Evolutionary conservation across 2,888 invertebrate genomes (phyloP).

Genomic region (Dendrolimus houi): DNA sequence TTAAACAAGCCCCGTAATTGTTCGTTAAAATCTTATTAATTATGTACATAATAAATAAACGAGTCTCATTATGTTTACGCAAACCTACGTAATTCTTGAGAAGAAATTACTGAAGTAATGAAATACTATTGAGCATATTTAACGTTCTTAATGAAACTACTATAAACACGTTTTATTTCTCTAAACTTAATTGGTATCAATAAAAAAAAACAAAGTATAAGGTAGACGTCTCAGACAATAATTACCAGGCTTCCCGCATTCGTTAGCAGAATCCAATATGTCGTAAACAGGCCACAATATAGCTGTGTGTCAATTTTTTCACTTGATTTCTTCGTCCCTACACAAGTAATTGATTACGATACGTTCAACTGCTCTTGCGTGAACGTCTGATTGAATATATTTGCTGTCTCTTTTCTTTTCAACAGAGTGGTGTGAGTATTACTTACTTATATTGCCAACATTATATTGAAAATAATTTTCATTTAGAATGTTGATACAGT

Average conservation of each 20-base stretch:
- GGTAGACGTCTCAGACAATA: not conserved
- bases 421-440: too few relatives aligned
- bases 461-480: not conserved
- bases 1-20: too few relatives aligned
- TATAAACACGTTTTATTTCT: too few relatives aligned
- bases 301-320: constrained; percentile 26
- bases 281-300: not conserved
- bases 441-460: too few relatives aligned
- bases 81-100: too few relatives aligned
- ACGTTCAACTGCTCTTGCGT: constrained; percentile 19
- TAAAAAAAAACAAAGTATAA: not conserved
- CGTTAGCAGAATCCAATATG: not conserved
- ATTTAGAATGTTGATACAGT: constrained; percentile 1
- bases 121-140: too few relatives aligned
- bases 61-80: too few relatives aligned
- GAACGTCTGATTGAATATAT: constrained; percentile 20
- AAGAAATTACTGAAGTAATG: too few relatives aligned
- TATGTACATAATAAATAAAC: too few relatives aligned
- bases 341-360: constrained; percentile 29
- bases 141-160: too few relatives aligned
- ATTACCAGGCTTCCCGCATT: not conserved
- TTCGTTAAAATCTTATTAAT: too few relatives aligned
- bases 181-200: not conserved
- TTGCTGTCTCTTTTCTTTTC: constrained; percentile 14
- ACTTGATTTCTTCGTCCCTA: constrained; percentile 25